Evolutionary conservation across 1,140 invertebrate genomes (phyloP).

Genomic region (Drosophila kikkawai): DNA sequence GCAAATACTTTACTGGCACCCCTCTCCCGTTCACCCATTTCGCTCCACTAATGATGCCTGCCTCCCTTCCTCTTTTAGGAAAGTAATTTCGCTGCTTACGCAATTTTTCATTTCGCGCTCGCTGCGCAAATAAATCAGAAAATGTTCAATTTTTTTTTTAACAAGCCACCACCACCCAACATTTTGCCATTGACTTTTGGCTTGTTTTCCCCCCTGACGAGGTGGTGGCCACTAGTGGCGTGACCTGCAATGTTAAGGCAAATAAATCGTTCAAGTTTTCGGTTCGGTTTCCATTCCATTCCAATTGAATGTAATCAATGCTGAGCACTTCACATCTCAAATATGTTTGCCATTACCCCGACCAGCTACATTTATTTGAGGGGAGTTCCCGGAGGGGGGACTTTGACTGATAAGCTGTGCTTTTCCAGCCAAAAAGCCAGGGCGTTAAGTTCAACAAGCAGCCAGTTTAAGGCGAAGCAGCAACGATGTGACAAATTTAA

Average conservation of each 20-base stretch:
- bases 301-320: constrained; percentile 54
- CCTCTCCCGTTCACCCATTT: neutral
- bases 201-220: constrained; percentile 47
- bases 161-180: constrained; percentile 46
- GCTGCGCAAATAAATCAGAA: constrained; percentile 77
- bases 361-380: constrained; percentile 14
- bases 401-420: constrained; percentile 36
- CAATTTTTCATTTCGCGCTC: constrained; percentile 78
- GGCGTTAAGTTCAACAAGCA: constrained; percentile 4
- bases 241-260: constrained; percentile 64
- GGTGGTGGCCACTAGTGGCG: constrained; percentile 2
- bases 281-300: constrained; percentile 27
- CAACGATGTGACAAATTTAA: constrained; percentile 17
- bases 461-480: constrained; percentile 14
- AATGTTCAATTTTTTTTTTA: constrained; percentile 57
- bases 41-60: constrained; percentile 51
- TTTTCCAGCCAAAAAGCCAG: constrained; percentile 25
- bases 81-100: constrained; percentile 75
- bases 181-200: constrained; percentile 68
- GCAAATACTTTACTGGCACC: constrained; percentile 54
- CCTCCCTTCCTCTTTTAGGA: constrained; percentile 2
- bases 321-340: constrained; percentile 51
- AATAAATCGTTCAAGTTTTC: constrained; percentile 76
- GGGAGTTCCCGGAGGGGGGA: neutral
- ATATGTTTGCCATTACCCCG: constrained; percentile 52